Percentiles rank a stretch among this genome's conserved stretches.
Evolutionary conservation across 2,113 vertebrate genomes (phyloP).

Genomic region (Nothocercus nigrocapillus): DNA sequence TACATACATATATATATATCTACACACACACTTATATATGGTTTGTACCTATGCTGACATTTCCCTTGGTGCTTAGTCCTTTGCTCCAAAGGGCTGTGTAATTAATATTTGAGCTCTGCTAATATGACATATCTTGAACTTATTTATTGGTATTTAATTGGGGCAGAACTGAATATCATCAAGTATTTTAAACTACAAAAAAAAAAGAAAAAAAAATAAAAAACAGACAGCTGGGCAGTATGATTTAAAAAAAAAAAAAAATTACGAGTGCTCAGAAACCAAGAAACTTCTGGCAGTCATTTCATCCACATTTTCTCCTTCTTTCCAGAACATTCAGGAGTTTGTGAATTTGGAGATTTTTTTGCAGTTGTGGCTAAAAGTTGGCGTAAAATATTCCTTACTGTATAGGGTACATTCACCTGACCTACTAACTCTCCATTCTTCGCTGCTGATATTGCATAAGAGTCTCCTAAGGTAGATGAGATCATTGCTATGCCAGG

Average conservation of each 20-base stretch:
- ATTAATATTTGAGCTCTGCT: neutral
- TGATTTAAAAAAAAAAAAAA: neutral
- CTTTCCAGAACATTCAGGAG: neutral
- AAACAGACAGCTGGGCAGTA: neutral
- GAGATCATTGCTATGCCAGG: neutral
- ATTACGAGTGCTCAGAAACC: neutral
- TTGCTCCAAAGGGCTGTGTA: constrained; percentile 11
- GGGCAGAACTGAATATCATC: neutral
- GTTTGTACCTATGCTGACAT: constrained; percentile 2
- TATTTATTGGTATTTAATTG: neutral
- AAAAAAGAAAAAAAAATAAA: neutral
- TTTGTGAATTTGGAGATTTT: neutral
- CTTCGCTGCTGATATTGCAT: neutral
- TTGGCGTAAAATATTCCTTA: neutral
- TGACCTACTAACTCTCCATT: neutral
- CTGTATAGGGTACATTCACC: neutral
- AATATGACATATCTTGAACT: neutral
- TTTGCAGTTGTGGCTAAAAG: neutral
- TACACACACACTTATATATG: neutral
- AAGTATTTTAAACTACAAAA: neutral
- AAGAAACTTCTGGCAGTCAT: neutral
- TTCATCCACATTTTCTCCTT: neutral
- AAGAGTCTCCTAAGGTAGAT: neutral
- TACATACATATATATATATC: no score
- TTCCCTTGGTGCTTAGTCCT: neutral